Percentiles rank a stretch among this genome's conserved stretches.
Evolutionary conservation across 2,113 vertebrate species (phyloP).

Genomic region (Sinocyclocheilus maitianheensis): DNA sequence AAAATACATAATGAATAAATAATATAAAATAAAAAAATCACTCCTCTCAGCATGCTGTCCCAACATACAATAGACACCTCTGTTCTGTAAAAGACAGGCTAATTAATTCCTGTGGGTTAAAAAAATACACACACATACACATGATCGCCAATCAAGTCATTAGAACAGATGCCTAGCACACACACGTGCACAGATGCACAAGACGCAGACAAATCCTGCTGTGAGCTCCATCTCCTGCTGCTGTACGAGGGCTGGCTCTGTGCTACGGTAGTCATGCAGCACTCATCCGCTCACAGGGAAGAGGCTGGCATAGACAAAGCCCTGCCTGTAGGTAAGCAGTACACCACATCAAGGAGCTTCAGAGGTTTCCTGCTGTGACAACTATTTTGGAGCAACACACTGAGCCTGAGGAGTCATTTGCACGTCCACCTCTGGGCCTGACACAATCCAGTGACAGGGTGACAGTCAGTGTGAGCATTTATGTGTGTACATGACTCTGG

Average conservation of each 20-base stretch:
- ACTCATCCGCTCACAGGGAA: conserved; percentile 38
- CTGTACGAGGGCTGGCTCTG: conserved; percentile 39
- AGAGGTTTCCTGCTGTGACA: conserved; percentile 29
- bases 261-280: conserved; percentile 34
- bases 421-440: conserved; percentile 26
- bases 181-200: conserved; percentile 24
- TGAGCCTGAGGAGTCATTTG: conserved; percentile 37
- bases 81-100: conserved; percentile 53
- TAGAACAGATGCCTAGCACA: conserved; percentile 30
- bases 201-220: conserved; percentile 41
- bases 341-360: conserved; percentile 19
- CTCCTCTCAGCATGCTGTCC: conserved; percentile 49
- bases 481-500: not conserved
- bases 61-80: conserved; percentile 45
- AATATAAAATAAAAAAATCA: conserved; percentile 30
- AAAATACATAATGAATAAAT: conserved; percentile 2
- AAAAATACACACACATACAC: conserved; percentile 4
- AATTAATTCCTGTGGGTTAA: conserved; percentile 62
- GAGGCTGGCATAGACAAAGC: conserved; percentile 38
- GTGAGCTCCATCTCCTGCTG: conserved; percentile 48
- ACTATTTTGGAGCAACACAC: conserved; percentile 10
- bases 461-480: not conserved
- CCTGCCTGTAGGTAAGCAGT: conserved; percentile 7
- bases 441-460: conserved; percentile 15
- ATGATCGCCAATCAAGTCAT: conserved; percentile 54